Percentiles rank a stretch among this genome's conserved stretches.
These are phyloP conservation scores for Eretmocerus hayati DNA, from an alignment of 2,888 invertebrate species.

Conservation along the genomic window DNA sequence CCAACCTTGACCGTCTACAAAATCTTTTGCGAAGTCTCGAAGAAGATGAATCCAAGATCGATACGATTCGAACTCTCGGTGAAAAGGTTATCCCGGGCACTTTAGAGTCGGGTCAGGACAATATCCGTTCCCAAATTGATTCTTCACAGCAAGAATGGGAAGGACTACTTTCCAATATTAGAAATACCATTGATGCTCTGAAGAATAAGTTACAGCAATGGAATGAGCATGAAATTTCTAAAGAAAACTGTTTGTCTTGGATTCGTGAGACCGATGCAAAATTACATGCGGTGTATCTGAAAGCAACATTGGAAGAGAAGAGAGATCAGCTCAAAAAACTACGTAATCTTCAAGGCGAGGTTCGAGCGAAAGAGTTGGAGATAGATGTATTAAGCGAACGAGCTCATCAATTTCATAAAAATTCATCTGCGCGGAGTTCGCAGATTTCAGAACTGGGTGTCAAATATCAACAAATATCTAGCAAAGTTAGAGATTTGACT, in stretches of 20 bases:
- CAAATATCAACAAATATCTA: constrained; percentile 84
- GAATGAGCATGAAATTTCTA: constrained; percentile 82
- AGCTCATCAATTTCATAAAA: constrained; percentile 75
- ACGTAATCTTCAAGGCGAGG: constrained; percentile 75
- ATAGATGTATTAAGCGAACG: constrained; percentile 89
- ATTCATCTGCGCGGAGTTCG: constrained; percentile 66
- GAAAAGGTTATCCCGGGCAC: constrained; percentile 88
- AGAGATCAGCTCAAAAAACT: constrained; percentile 75
- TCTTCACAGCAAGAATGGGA: constrained; percentile 88
- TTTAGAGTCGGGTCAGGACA: constrained; percentile 71
- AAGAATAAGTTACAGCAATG: constrained; percentile 83
- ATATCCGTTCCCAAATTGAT: constrained; percentile 81
- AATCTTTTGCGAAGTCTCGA: constrained; percentile 71
- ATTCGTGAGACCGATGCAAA: constrained; percentile 80
- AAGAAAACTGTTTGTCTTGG: constrained; percentile 81
- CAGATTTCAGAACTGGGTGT: constrained; percentile 86
- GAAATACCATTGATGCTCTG: constrained; percentile 69
- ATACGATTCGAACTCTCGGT: constrained; percentile 72
- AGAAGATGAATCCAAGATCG: constrained; percentile 79
- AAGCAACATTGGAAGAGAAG: constrained; percentile 75
- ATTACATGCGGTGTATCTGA: constrained; percentile 80
- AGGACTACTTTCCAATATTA: constrained; percentile 67
- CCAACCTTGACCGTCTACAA: constrained; percentile 75
- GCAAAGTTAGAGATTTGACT: constrained; percentile 85
- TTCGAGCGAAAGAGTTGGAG: constrained; percentile 84